phyloP scores from a whole-genome alignment of 2,113 vertebrate species.

The Craseonycteris thonglongyai region DNA sequence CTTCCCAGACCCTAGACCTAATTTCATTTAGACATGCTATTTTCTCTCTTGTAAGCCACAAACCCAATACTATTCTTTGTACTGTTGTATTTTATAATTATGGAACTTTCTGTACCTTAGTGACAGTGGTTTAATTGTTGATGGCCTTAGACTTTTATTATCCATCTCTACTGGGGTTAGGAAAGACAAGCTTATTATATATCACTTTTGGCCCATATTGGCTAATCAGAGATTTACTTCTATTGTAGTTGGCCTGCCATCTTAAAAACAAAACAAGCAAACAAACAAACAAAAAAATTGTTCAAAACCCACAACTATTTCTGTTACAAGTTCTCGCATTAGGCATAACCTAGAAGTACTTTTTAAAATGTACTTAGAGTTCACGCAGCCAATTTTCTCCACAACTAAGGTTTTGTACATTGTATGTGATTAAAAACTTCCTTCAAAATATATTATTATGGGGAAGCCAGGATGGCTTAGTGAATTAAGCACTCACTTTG shows the following conservation, averaged over 20 bases:
- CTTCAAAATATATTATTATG: not conserved
- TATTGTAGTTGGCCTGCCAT: not conserved
- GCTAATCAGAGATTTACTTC: not conserved
- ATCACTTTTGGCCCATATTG: not conserved
- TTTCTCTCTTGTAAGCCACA: not conserved
- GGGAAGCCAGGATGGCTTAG: too few relatives aligned
- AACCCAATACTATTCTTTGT: not conserved
- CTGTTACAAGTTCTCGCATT: not conserved
- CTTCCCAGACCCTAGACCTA: not conserved
- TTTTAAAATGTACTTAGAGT: not conserved
- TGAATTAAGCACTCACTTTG: too few relatives aligned
- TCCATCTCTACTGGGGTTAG: not conserved
- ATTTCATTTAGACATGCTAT: not conserved
- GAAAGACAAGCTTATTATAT: constrained; percentile 36
- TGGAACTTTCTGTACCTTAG: constrained; percentile 13
- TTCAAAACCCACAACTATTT: not conserved
- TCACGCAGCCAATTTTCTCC: not conserved
- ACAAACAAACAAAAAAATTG: too few relatives aligned
- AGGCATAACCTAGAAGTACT: not conserved
- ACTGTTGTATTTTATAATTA: constrained; percentile 23
- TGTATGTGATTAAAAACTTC: not conserved
- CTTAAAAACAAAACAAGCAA: not conserved
- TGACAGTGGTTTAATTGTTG: constrained; percentile 43
- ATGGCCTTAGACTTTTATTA: constrained; percentile 4
- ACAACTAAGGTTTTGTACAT: not conserved